Base-by-base conservation (phyloP, 2,797 vertebrate genomes). In the Forpus xanthops region DNA sequence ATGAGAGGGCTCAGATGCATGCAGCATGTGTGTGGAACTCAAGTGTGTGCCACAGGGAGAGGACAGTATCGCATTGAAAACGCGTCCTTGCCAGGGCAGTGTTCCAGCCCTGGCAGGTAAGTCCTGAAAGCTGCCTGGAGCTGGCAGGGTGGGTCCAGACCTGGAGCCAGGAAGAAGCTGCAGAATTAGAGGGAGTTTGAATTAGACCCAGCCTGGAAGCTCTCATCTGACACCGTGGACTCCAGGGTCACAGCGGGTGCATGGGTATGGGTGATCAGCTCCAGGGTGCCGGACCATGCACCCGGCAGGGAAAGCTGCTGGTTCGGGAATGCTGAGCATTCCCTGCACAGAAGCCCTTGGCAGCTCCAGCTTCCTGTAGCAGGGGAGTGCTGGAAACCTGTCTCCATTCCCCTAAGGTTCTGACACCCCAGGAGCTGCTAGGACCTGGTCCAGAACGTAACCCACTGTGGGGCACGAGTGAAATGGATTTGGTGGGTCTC, bases 361-460 rank as follows among this genome's bases (percentile, higher is more conserved):
- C 50, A 72, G 47, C 23, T 50, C 39, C 60, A 13, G 64, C n/a
- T 62, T 13, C 68, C 67, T 52, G 5, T 17, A 49, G 55, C 3
- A 5, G 25, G 28, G 20, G 9, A 64, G 30, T 16, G 12, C 79
- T 95, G 42, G 41, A 30, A 55, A 19, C 23, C 17, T 62, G 9
- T 44, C 24, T 62, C 23, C 37, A 2, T 52, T 31, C 33, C 21
- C 17, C 19, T 0, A 0, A 45, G 65, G 33, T 52, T 84, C 45
- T 62, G 52, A 45, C n/a, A n/a, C 11, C 17, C 10, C 0, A 0
- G 23, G 52, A 65, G 60, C 45, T 5, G 5, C 13, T 1, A 1
- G 52, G 47, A 87, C 55, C 76, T 84, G 55, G 28, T 55, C 30
- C 39, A 60, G 67, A 11, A 42, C 45, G 49, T 18, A 41, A 80